Conservation (phyloP, 2,888 invertebrate genomes). For the Yponomeuta sedellus region DNA sequence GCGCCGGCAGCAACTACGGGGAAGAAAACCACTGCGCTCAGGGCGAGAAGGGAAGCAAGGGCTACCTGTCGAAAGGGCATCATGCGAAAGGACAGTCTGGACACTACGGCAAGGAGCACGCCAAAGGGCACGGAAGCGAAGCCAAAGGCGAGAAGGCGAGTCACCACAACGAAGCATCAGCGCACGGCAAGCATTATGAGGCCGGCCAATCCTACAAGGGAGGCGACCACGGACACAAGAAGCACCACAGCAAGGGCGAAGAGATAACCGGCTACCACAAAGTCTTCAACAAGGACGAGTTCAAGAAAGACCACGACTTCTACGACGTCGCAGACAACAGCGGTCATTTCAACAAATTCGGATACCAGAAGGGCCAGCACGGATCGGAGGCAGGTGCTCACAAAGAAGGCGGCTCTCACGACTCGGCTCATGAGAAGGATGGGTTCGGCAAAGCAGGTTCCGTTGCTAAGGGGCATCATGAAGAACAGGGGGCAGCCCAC, state of each 20-base stretch:
- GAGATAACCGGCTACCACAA: conserved; percentile 84
- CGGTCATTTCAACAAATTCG: conserved; percentile 81
- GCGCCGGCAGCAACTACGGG: conserved; percentile 65
- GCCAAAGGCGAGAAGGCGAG: conserved; percentile 72
- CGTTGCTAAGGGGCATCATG: conserved; percentile 74
- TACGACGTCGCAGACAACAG: conserved; percentile 83
- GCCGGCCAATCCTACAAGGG: conserved; percentile 72
- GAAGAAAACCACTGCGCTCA: conserved; percentile 65
- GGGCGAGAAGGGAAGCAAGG: conserved; percentile 76
- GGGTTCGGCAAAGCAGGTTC: conserved; percentile 75
- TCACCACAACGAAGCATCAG: conserved; percentile 70
- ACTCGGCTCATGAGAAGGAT: conserved; percentile 68
- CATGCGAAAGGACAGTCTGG: conserved; percentile 76
- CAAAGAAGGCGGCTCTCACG: conserved; percentile 73
- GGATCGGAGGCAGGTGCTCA: conserved; percentile 73
- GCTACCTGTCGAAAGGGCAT: conserved; percentile 68
- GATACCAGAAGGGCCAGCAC: conserved; percentile 72
- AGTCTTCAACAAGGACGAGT: conserved; percentile 85
- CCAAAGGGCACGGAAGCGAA: conserved; percentile 71
- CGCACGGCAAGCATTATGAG: conserved; percentile 74
- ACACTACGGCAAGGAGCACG: conserved; percentile 69
- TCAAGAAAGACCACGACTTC: conserved; percentile 85
- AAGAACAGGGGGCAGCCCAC: conserved; percentile 72
- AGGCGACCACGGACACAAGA: conserved; percentile 74
- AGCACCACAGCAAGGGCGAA: conserved; percentile 81